These are phyloP conservation scores for Prunella himalayana DNA, from an alignment of 2,113 vertebrate species.

Conservation along the genomic window DNA sequence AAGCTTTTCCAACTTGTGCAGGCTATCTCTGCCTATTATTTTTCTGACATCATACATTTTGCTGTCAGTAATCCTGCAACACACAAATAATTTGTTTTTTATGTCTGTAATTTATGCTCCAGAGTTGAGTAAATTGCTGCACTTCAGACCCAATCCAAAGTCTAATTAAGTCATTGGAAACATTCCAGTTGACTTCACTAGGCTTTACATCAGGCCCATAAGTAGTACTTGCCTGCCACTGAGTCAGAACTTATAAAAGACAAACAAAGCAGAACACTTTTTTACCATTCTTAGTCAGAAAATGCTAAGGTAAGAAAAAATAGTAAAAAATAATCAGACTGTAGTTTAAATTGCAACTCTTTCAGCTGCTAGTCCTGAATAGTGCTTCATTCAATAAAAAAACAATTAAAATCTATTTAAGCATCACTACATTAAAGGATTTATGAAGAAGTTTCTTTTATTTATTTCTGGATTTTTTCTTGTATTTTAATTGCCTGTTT, in stretches of 20 bases:
- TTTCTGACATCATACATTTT: slow-evolving; percentile 65
- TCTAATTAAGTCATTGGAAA: slow-evolving; percentile 54
- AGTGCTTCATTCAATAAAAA: not conserved
- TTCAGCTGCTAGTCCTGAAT: not conserved
- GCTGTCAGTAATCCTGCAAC: slow-evolving; percentile 54
- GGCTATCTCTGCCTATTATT: slow-evolving; percentile 52
- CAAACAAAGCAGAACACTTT: slow-evolving; percentile 2
- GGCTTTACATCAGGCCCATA: slow-evolving; percentile 45
- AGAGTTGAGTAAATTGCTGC: slow-evolving; percentile 50
- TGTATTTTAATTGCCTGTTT: not conserved
- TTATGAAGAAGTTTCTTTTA: not conserved
- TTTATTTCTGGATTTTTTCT: not conserved
- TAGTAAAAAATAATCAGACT: not conserved
- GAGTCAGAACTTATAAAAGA: slow-evolving; percentile 21
- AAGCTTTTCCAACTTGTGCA: slow-evolving; percentile 24
- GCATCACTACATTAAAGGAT: not conserved
- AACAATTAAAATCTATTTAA: not conserved
- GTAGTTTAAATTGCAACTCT: not conserved
- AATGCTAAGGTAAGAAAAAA: not conserved
- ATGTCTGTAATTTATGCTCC: slow-evolving; percentile 55
- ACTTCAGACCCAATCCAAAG: slow-evolving; percentile 43
- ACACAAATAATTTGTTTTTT: slow-evolving; percentile 62
- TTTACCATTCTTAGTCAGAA: not conserved
- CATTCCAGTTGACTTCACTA: slow-evolving; percentile 53
- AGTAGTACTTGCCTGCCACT: slow-evolving; percentile 23